Evolutionary conservation across 2,797 vertebrate species (phyloP).

Genomic region (Halcyon chelicuti): DNA sequence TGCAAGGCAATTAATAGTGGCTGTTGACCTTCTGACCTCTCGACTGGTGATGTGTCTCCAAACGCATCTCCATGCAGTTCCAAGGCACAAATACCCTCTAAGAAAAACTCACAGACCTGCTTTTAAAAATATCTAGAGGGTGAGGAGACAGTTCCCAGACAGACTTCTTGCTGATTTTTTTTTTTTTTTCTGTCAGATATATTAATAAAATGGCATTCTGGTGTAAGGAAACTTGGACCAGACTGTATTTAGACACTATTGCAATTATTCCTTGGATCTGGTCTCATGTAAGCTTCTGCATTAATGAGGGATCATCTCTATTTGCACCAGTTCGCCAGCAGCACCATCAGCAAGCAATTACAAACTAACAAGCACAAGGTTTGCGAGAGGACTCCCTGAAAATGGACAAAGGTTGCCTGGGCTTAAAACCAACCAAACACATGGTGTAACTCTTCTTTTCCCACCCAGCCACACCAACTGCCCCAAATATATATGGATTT

Average conservation of each 20-base stretch:
- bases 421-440: neutral
- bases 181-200: neutral
- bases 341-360: conserved; percentile 15
- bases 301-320: conserved; percentile 37
- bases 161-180: neutral
- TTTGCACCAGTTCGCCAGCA: neutral
- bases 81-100: neutral
- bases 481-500: neutral
- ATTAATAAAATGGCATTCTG: neutral
- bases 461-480: neutral
- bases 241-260: neutral
- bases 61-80: neutral
- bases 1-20: neutral
- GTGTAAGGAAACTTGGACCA: neutral
- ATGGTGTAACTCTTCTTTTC: neutral
- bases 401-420: neutral
- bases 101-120: neutral
- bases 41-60: neutral
- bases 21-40: neutral
- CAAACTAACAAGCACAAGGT: conserved; percentile 1
- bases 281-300: neutral
- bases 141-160: neutral
- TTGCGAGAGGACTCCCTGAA: neutral
- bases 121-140: neutral
- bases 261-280: conserved; percentile 28